phyloP scores from a whole-genome alignment of 2,113 vertebrate genomes.

The Apodemus speciosus region DNA sequence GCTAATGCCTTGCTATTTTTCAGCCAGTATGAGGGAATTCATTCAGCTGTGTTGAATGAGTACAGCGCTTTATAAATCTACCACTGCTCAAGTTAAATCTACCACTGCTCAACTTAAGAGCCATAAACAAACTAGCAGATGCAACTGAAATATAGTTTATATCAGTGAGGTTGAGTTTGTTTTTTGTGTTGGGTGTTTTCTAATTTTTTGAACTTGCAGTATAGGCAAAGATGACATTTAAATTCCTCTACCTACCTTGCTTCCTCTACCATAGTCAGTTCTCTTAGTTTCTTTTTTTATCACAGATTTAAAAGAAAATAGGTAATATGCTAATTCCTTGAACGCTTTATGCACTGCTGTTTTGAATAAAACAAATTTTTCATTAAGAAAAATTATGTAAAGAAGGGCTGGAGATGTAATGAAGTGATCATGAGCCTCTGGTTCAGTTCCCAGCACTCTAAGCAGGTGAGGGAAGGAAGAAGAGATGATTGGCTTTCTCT shows the following conservation, averaged over 20 bases:
- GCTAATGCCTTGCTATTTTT: conserved; percentile 11
- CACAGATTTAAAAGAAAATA: not conserved
- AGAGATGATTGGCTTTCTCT: not conserved
- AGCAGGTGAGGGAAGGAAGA: not conserved
- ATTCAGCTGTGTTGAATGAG: conserved; percentile 8
- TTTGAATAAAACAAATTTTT: conserved; percentile 16
- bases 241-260: not conserved
- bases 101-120: not conserved
- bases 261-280: not conserved
- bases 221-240: not conserved
- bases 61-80: not conserved
- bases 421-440: not conserved
- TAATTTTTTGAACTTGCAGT: not conserved
- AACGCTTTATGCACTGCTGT: not conserved
- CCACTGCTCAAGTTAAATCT: not conserved
- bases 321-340: conserved; percentile 42
- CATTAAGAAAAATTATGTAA: not conserved
- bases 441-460: not conserved
- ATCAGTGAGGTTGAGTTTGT: not conserved
- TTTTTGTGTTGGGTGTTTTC: not conserved
- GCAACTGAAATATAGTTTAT: not conserved
- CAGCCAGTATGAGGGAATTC: conserved; percentile 8
- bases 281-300: conserved; percentile 4
- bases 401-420: not conserved
- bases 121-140: not conserved